Evolutionary conservation across 2,888 invertebrate genomes (phyloP), one percentile per base, ranked within the genome.

Genomic region (Monochamus alternatus): DNA sequence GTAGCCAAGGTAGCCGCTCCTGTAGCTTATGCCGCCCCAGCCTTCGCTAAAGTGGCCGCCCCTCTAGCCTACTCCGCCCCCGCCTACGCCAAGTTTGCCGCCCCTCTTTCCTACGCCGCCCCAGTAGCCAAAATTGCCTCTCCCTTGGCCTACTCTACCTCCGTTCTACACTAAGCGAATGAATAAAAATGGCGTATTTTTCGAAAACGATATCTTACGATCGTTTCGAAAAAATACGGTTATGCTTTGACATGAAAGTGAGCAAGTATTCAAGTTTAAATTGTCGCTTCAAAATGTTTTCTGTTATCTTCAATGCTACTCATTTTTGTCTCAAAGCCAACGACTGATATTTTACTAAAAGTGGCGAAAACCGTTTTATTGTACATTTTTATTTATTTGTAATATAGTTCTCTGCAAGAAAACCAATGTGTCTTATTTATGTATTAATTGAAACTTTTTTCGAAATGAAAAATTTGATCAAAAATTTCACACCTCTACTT

Each of bases 91-190:
- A 70, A 32, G 55, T 22, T 65, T 1, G 65, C 65, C 3, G 65
- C 65, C 51, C 65, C 65, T 30, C 47, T 51, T n/a, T n/a, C 14
- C 2, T 81, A 81, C 38, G 81, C 82, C 63, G 81, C 84, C 72
- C 85, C 86, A 64, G 77, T 83, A 68, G 83, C 84, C 67, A 82
- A 82, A 79, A 87, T 64, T 32, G 85, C 87, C 9, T 88, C 89
- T 10, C 77, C 77, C 10, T 74, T 77, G 22, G 65, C 77, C n/a
- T 75, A 77, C 30, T 63, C 68, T 47, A 65, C 73, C 58, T 74
- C 74, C 47, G 55, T 55, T 22, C 14, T 67, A 31, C 67, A 67
- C 31, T 67, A 58, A 38, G 1, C 38, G 7, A 38, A 38, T 38
- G 38, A 38, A 38, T 38, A 38, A 38, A 52, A 66, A 10, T 14